Percentiles rank a stretch among this genome's conserved stretches.
Conservation (phyloP, 2,888 invertebrate species). For the Apotomis betuletana region DNA sequence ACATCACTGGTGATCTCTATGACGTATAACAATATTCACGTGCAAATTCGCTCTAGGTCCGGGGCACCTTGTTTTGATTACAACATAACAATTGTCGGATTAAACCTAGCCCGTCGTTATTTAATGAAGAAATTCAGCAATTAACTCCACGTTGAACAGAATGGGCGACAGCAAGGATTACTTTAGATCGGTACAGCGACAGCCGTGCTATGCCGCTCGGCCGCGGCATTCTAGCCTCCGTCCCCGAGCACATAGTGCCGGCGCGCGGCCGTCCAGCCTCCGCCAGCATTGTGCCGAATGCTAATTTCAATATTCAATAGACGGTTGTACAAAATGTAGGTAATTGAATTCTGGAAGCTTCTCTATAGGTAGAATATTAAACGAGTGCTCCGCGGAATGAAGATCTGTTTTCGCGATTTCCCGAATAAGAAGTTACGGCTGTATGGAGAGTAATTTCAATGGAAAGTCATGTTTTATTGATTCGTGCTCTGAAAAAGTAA, state of each 20-base stretch:
- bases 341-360: slow-evolving; percentile 38
- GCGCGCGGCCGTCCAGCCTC: neutral
- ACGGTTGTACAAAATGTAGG: slow-evolving; percentile 40
- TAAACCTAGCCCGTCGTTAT: neutral
- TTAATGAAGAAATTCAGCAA: slow-evolving; percentile 29
- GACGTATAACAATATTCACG: no score
- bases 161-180: slow-evolving; percentile 36
- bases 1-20: no score
- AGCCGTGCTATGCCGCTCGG: neutral
- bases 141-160: slow-evolving; percentile 32
- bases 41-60: no score
- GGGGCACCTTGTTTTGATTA: neutral
- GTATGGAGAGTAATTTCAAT: slow-evolving; percentile 18
- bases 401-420: slow-evolving; percentile 26
- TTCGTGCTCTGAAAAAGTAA: slow-evolving; percentile 19
- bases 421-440: slow-evolving; percentile 1
- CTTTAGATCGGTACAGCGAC: slow-evolving; percentile 9
- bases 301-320: slow-evolving; percentile 42
- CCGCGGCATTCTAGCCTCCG: slow-evolving; percentile 5
- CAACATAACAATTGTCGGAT: neutral
- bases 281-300: slow-evolving; percentile 29
- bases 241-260: neutral
- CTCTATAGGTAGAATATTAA: slow-evolving; percentile 36
- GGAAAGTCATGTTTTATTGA: slow-evolving; percentile 19
- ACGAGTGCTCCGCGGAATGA: slow-evolving; percentile 22